Conservation (phyloP, 64 coral and sea anemone species). For the Hydrozoanthus tunicans region DNA sequence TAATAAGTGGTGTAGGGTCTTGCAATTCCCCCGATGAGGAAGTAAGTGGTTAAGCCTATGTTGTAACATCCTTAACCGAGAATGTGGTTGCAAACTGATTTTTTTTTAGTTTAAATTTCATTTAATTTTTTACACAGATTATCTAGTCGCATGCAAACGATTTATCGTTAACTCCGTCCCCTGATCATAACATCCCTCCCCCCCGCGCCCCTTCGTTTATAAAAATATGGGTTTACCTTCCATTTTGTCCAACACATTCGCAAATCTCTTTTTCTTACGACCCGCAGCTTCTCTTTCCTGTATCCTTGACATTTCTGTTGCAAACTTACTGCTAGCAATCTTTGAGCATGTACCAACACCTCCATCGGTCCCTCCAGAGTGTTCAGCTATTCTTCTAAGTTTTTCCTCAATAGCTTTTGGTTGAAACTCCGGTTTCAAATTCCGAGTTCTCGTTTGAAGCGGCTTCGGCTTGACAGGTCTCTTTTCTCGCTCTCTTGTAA, state of each 20-base stretch:
- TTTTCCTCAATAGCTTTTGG: slow-evolving; percentile 61
- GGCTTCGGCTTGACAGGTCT: background rate
- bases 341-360: slow-evolving; percentile 20
- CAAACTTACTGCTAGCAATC: slow-evolving; percentile 17
- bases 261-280: slow-evolving; percentile 63
- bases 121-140: no score
- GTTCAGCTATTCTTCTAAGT: slow-evolving; percentile 67
- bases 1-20: no score
- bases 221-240: slow-evolving; percentile 60
- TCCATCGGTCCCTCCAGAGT: slow-evolving; percentile 8
- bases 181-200: no score
- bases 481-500: background rate
- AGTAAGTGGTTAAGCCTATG: no score
- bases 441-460: slow-evolving; percentile 60
- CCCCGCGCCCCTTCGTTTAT: no score
- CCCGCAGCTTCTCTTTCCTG: slow-evolving; percentile 40
- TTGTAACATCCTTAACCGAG: no score
- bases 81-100: no score
- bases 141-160: no score
- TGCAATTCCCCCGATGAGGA: no score
- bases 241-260: slow-evolving; percentile 90
- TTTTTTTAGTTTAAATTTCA: no score
- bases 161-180: no score
- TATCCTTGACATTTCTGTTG: slow-evolving; percentile 54
- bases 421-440: slow-evolving; percentile 86